Evolutionary conservation across 2,797 vertebrate genomes (phyloP).

Genomic region (Sebastes miniatus): DNA sequence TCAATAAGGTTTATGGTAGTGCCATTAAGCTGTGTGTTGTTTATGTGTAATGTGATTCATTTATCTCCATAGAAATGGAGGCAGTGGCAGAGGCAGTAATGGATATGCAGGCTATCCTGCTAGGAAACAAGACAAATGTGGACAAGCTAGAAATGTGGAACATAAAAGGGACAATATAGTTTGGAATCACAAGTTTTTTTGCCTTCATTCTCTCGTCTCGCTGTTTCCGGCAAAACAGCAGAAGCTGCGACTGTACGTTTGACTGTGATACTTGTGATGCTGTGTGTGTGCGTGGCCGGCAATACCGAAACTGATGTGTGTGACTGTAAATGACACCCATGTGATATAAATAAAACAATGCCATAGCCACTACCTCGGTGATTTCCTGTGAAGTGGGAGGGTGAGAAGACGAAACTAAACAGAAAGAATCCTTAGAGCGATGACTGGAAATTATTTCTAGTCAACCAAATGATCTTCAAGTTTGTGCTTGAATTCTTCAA

Average conservation of each 20-base stretch:
- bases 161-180: slow-evolving; percentile 64
- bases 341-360: slow-evolving; percentile 42
- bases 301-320: slow-evolving; percentile 34
- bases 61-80: slow-evolving; percentile 79
- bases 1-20: slow-evolving; percentile 21
- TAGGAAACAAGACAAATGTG: slow-evolving; percentile 58
- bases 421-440: background rate
- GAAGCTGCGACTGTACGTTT: slow-evolving; percentile 25
- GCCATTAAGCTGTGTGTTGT: slow-evolving; percentile 35
- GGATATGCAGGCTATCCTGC: slow-evolving; percentile 53
- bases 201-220: background rate
- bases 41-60: slow-evolving; percentile 58
- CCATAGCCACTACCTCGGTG: background rate
- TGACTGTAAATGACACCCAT: slow-evolving; percentile 12
- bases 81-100: slow-evolving; percentile 72
- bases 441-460: background rate
- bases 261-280: slow-evolving; percentile 19
- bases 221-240: background rate
- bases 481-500: background rate
- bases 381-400: slow-evolving; percentile 27
- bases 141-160: slow-evolving; percentile 44
- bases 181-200: slow-evolving; percentile 21
- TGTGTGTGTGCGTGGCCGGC: slow-evolving; percentile 15
- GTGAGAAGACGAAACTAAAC: background rate
- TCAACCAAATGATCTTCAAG: background rate